Evolutionary conservation across 2,113 vertebrate species (phyloP).

Genomic region (Apeltes quadracus): DNA sequence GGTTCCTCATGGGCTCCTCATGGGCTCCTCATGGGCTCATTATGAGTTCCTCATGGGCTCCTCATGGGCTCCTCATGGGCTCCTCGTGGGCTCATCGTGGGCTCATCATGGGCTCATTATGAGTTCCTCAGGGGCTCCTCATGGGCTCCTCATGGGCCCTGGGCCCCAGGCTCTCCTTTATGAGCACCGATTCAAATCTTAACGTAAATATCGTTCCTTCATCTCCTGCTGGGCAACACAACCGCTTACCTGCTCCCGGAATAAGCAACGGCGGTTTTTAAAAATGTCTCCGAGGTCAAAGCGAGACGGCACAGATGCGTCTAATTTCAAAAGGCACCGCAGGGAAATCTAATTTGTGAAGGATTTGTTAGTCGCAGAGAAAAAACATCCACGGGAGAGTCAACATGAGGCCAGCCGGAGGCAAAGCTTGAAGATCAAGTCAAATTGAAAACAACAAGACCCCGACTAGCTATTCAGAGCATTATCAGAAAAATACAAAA

Average conservation of each 20-base stretch:
- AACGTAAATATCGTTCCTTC: conserved; percentile 56
- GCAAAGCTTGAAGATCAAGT: conserved; percentile 38
- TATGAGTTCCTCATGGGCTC: too few relatives aligned
- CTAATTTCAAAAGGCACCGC: conserved; percentile 55
- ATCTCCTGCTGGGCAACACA: conserved; percentile 51
- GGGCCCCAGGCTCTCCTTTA: conserved; percentile 4
- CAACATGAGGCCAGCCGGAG: conserved; percentile 44
- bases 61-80: too few relatives aligned
- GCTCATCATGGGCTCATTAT: too few relatives aligned
- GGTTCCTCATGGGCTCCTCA: too few relatives aligned
- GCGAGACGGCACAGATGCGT: conserved; percentile 35
- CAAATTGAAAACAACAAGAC: conserved; percentile 31
- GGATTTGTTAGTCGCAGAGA: conserved; percentile 55
- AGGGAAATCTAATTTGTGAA: conserved; percentile 53
- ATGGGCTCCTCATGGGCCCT: background rate
- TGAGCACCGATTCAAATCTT: conserved; percentile 53
- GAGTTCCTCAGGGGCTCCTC: too few relatives aligned
- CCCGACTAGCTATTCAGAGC: conserved; percentile 14
- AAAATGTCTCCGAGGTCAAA: conserved; percentile 42
- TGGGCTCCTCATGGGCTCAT: background rate
- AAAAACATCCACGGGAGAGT: conserved; percentile 60
- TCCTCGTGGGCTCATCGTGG: too few relatives aligned
- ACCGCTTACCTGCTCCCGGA: conserved; percentile 20
- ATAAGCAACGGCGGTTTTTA: conserved; percentile 46
- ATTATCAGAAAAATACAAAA: conserved; percentile 12